A percentile compares a stretch with the other conserved stretches of the same genome.
phyloP scores from a whole-genome alignment of 2,113 vertebrate species.

The Caranx melampygus region DNA sequence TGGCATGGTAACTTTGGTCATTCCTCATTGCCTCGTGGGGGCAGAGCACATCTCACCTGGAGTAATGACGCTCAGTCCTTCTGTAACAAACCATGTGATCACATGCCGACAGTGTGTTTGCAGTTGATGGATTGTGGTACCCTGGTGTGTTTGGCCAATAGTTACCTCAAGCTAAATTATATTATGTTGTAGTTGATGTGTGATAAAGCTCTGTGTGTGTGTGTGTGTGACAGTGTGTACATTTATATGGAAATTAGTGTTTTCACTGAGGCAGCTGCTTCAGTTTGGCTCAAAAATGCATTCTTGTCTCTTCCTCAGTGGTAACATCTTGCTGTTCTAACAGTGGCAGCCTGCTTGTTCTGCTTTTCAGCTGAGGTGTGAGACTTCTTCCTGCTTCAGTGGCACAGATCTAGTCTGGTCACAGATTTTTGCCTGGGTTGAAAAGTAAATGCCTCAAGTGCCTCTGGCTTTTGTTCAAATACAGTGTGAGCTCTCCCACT shows the following conservation, averaged over 20 bases:
- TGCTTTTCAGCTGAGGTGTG: slow-evolving; percentile 49
- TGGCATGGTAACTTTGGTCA: slow-evolving; percentile 53
- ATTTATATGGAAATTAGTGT: slow-evolving; percentile 24
- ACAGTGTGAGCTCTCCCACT: slow-evolving; percentile 10
- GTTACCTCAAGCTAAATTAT: slow-evolving; percentile 41
- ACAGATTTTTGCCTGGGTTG: slow-evolving; percentile 42
- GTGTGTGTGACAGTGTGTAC: slow-evolving; percentile 2
- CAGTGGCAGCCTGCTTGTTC: slow-evolving; percentile 21
- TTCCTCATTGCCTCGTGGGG: slow-evolving; percentile 54
- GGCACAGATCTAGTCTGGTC: slow-evolving; percentile 29
- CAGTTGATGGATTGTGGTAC: slow-evolving; percentile 54
- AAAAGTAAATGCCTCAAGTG: slow-evolving; percentile 26
- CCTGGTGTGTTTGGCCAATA: slow-evolving; percentile 43
- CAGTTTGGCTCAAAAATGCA: slow-evolving; percentile 16
- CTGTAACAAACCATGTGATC: slow-evolving; percentile 58
- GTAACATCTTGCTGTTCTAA: slow-evolving; percentile 16
- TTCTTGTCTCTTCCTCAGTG: background rate
- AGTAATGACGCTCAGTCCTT: slow-evolving; percentile 38
- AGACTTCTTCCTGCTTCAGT: slow-evolving; percentile 48
- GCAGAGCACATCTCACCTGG: slow-evolving; percentile 42
- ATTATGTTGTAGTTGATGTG: slow-evolving; percentile 43
- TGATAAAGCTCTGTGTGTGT: slow-evolving; percentile 33
- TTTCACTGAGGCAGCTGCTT: slow-evolving; percentile 41
- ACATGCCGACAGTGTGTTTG: slow-evolving; percentile 52
- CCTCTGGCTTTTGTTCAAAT: slow-evolving; percentile 49